A percentile compares a stretch with the other conserved stretches of the same genome.
These are phyloP conservation scores for Aplocera efformata DNA, from an alignment of 2,888 invertebrate species.

Conservation along the genomic window DNA sequence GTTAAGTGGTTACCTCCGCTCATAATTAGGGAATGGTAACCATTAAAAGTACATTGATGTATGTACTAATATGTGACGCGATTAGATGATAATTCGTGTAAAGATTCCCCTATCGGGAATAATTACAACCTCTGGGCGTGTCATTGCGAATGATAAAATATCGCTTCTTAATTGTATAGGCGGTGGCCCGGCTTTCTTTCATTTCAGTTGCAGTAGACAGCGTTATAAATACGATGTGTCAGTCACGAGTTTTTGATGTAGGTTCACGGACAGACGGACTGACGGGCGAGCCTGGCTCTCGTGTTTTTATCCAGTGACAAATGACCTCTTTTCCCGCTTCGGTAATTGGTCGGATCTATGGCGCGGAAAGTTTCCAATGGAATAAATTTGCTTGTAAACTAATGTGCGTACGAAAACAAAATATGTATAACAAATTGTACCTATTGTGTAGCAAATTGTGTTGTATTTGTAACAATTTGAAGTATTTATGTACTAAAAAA, in stretches of 20 bases:
- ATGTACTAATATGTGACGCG: too few relatives aligned
- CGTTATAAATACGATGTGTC: slow-evolving; percentile 64
- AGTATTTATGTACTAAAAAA: too few relatives aligned
- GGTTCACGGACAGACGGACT: slow-evolving; percentile 66
- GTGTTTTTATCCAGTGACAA: slow-evolving; percentile 66
- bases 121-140: slow-evolving; percentile 3
- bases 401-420: too few relatives aligned
- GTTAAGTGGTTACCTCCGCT: too few relatives aligned
- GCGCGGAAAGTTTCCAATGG: slow-evolving; percentile 38
- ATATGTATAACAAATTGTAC: too few relatives aligned
- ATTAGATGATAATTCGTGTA: too few relatives aligned
- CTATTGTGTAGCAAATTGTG: too few relatives aligned
- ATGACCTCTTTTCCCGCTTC: slow-evolving; percentile 52
- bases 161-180: slow-evolving; percentile 29
- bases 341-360: slow-evolving; percentile 67
- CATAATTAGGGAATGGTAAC: too few relatives aligned
- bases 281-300: slow-evolving; percentile 52
- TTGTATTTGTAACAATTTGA: too few relatives aligned
- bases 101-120: neutral
- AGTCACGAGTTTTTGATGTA: slow-evolving; percentile 63
- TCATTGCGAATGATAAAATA: slow-evolving; percentile 23
- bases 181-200: slow-evolving; percentile 24
- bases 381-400: slow-evolving; percentile 19
- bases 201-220: slow-evolving; percentile 40
- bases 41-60: too few relatives aligned